Percentiles rank a stretch among this genome's conserved stretches.
Conservation (phyloP, 2,797 vertebrate species). For the Labeo calbasu region DNA sequence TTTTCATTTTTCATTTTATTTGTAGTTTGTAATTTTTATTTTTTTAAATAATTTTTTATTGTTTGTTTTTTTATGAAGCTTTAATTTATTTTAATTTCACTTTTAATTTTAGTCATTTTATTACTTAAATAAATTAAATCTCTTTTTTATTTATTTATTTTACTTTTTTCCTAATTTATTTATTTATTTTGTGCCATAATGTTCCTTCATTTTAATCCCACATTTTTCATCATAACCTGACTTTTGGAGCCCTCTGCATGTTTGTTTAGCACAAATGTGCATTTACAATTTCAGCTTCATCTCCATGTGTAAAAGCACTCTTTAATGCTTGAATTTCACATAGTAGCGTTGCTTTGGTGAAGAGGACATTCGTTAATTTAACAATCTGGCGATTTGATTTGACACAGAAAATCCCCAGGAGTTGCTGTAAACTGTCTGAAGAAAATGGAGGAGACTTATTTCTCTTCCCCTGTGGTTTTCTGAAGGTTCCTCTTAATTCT, state of each 20-base stretch:
- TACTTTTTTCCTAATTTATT: no score
- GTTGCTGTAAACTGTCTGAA: constrained; percentile 9
- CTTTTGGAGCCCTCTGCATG: not conserved
- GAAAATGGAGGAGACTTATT: constrained; percentile 9
- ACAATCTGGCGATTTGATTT: constrained; percentile 6
- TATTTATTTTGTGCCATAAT: no score
- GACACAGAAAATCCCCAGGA: constrained; percentile 17
- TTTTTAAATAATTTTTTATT: no score
- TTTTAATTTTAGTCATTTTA: no score
- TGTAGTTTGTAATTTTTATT: no score
- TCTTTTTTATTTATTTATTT: not conserved
- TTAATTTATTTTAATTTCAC: no score
- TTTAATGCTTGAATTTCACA: constrained; percentile 3
- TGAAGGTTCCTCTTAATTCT: constrained; percentile 32
- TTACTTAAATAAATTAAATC: no score
- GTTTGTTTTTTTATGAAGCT: no score
- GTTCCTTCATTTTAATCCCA: not conserved
- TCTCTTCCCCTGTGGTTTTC: constrained; percentile 29
- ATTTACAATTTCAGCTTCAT: not conserved
- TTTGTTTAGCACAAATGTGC: not conserved
- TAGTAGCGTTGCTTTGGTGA: not conserved
- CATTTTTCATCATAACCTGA: not conserved
- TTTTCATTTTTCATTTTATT: no score
- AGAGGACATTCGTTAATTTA: not conserved
- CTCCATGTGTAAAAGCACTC: not conserved